Conservation (phyloP, 1,140 invertebrate genomes). For the Lordiphosa collinella region DNA sequence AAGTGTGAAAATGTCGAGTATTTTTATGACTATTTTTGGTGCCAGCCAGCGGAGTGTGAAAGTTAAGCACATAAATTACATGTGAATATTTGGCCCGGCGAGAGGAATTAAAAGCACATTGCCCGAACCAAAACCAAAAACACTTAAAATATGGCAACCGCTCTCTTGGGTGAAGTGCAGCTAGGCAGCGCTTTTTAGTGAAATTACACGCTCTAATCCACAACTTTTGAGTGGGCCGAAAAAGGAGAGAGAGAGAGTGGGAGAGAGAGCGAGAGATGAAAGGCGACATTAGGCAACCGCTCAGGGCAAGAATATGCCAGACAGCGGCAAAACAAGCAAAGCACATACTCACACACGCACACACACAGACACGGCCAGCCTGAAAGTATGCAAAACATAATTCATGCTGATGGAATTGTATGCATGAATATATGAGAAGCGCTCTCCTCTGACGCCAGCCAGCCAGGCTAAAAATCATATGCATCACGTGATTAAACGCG, state of each 20-base stretch:
- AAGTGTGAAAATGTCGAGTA: conserved; percentile 66
- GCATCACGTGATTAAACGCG: conserved; percentile 79
- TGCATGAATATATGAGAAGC: conserved; percentile 35
- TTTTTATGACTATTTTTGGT: conserved; percentile 67
- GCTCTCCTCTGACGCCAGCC: conserved; percentile 19
- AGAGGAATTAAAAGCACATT: conserved; percentile 66
- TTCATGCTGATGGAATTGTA: conserved; percentile 78
- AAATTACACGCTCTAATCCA: conserved; percentile 74
- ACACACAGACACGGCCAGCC: conserved; percentile 12
- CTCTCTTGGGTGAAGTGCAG: conserved; percentile 42
- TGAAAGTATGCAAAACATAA: conserved; percentile 75
- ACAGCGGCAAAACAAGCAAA: conserved; percentile 52
- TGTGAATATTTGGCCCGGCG: conserved; percentile 29
- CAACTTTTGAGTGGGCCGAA: conserved; percentile 59
- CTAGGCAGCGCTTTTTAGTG: conserved; percentile 50
- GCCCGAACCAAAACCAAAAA: conserved; percentile 49
- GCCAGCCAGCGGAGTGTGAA: conserved; percentile 55
- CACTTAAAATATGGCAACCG: conserved; percentile 51
- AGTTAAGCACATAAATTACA: conserved; percentile 74
- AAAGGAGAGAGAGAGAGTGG: conserved; percentile 10
- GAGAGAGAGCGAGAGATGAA: conserved; percentile 49
- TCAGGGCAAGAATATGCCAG: conserved; percentile 56
- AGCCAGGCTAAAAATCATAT: conserved; percentile 73
- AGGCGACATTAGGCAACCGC: conserved; percentile 58
- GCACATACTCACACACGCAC: conserved; percentile 6